Evolutionary conservation across 1,140 invertebrate genomes (phyloP).

Genomic region (Ceratina japonica): DNA sequence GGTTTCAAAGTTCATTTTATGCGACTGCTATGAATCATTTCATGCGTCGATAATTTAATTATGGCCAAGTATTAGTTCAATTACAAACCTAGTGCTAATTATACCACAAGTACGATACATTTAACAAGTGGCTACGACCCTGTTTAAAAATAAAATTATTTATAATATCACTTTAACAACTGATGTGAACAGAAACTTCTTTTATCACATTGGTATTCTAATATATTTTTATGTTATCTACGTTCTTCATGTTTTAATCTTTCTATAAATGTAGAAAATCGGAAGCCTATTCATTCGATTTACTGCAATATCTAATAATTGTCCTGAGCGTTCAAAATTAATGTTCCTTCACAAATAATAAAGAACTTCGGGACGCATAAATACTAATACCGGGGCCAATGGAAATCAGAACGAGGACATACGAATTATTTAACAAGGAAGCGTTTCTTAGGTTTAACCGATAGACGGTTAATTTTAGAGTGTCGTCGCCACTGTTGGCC

Average conservation of each 20-base stretch:
- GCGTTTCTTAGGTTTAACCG: background rate
- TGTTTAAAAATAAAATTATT: background rate
- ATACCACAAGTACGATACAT: background rate
- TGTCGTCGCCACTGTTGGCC: background rate
- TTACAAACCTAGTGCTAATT: background rate
- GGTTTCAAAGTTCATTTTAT: background rate
- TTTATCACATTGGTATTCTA: background rate
- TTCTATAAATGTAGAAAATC: too few species aligned
- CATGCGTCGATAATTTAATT: conserved; percentile 10
- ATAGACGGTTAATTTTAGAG: conserved; percentile 40
- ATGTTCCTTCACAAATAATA: too few species aligned
- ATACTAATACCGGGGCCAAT: too few species aligned
- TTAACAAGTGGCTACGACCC: background rate
- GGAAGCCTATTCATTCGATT: too few species aligned
- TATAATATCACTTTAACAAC: background rate
- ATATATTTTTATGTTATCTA: background rate
- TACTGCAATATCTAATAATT: too few species aligned
- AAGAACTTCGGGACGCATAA: too few species aligned
- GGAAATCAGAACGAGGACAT: too few species aligned
- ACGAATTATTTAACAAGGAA: background rate
- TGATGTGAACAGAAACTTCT: background rate
- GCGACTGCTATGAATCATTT: background rate
- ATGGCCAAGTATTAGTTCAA: background rate
- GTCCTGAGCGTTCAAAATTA: too few species aligned
- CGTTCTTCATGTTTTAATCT: too few species aligned